These are phyloP conservation scores for Eudemis profundana DNA, from an alignment of 2,888 invertebrate genomes.

Conservation along the genomic window DNA sequence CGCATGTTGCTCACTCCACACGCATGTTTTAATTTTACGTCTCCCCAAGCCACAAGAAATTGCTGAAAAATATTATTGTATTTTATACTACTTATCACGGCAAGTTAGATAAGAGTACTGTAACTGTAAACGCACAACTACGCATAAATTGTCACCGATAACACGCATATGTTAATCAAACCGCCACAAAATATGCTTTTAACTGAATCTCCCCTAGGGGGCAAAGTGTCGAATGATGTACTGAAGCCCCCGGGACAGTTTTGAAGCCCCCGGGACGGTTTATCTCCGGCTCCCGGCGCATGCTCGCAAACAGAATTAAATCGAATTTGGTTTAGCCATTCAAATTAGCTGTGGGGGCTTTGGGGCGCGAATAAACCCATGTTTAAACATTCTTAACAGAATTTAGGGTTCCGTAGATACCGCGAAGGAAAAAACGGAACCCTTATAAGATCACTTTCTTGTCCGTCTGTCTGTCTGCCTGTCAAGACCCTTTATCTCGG, in stretches of 20 bases:
- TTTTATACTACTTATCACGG: too few relatives aligned
- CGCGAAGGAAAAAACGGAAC: too few relatives aligned
- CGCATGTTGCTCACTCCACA: too few relatives aligned
- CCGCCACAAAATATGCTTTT: slow-evolving; percentile 19
- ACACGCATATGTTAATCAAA: slow-evolving; percentile 32
- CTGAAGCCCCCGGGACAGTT: slow-evolving; percentile 21
- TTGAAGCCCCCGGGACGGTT: slow-evolving; percentile 55
- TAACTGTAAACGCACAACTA: neutral
- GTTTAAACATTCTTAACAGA: slow-evolving; percentile 17
- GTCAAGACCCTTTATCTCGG: too few relatives aligned
- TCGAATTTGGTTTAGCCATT: slow-evolving; percentile 54
- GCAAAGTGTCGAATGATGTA: slow-evolving; percentile 41
- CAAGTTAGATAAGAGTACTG: too few relatives aligned
- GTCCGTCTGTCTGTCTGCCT: too few relatives aligned
- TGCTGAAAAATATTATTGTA: too few relatives aligned
- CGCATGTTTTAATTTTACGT: too few relatives aligned
- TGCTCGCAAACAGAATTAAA: slow-evolving; percentile 56
- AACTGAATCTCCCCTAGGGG: slow-evolving; percentile 5
- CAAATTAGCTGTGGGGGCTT: slow-evolving; percentile 47
- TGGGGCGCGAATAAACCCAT: slow-evolving; percentile 19
- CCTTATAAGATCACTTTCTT: too few relatives aligned
- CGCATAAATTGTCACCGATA: neutral
- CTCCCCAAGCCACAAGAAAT: too few relatives aligned
- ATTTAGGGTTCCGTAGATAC: too few relatives aligned
- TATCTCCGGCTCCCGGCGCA: slow-evolving; percentile 60